Conservation (phyloP, 1,140 invertebrate genomes). For the Atta texana region DNA sequence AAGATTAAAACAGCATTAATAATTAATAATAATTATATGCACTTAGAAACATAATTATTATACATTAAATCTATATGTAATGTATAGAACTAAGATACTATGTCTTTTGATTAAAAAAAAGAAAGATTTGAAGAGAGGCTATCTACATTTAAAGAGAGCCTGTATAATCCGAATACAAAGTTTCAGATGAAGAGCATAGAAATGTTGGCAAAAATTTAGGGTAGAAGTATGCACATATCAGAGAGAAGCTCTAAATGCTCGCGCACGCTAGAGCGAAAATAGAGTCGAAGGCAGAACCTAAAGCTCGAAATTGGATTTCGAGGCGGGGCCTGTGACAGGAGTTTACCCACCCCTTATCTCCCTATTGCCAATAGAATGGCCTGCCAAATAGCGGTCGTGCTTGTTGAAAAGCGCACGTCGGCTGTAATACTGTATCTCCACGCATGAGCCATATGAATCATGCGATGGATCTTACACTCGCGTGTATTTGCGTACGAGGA, state of each 20-base stretch:
- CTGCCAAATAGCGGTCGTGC: slow-evolving; percentile 43
- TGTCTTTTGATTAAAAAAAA: not conserved
- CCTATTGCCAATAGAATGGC: slow-evolving; percentile 43
- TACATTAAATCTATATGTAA: not conserved
- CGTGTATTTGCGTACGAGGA: not conserved
- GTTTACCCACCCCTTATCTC: slow-evolving; percentile 34
- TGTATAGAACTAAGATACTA: too few relatives aligned
- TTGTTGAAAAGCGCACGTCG: slow-evolving; percentile 35
- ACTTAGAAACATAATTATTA: too few relatives aligned
- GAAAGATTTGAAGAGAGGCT: not conserved
- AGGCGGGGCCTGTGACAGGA: slow-evolving; percentile 38
- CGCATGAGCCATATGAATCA: slow-evolving; percentile 39
- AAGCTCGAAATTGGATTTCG: slow-evolving; percentile 56
- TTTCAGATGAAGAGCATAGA: not conserved
- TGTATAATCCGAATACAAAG: not conserved
- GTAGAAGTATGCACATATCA: not conserved
- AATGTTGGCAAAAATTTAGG: slow-evolving; percentile 36
- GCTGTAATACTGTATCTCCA: not conserved
- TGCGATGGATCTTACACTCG: not conserved
- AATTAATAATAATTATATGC: too few relatives aligned
- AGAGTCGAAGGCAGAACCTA: slow-evolving; percentile 27
- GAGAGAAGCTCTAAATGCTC: not conserved
- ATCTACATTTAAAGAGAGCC: not conserved
- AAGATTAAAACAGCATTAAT: not conserved
- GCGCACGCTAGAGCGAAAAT: slow-evolving; percentile 26